Evolutionary conservation across 2,888 invertebrate species (phyloP).

Genomic region (Pollenia amentaria): DNA sequence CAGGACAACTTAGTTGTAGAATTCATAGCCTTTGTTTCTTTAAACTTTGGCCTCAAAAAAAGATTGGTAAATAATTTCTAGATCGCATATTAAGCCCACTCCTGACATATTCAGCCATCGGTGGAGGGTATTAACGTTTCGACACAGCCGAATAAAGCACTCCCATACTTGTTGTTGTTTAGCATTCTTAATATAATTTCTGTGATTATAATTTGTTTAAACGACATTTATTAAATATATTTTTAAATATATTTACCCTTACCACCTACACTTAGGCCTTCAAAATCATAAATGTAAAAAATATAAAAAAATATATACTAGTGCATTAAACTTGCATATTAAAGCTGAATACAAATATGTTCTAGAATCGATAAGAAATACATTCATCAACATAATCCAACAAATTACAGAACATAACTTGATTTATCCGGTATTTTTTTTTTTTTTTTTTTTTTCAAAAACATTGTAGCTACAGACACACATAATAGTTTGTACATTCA

Average conservation of each 20-base stretch:
- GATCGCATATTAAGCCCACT: no score
- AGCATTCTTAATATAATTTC: not conserved
- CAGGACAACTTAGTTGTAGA: no score
- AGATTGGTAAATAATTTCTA: no score
- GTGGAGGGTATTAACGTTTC: no score
- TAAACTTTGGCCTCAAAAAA: no score
- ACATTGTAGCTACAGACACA: constrained; percentile 2
- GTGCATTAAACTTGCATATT: constrained; percentile 25
- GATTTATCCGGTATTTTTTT: constrained; percentile 83
- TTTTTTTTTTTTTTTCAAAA: constrained; percentile 76
- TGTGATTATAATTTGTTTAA: constrained; percentile 36
- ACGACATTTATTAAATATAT: constrained; percentile 27
- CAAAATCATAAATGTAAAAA: no score
- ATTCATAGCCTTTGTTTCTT: no score
- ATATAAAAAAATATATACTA: not conserved
- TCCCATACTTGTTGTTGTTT: not conserved
- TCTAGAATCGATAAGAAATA: constrained; percentile 73
- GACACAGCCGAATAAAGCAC: no score
- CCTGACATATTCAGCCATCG: no score
- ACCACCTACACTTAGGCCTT: constrained; percentile 5
- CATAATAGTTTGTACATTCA: not conserved
- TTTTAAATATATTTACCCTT: constrained; percentile 24
- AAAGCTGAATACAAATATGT: not conserved
- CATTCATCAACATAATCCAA: constrained; percentile 83
- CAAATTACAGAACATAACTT: constrained; percentile 83